Conservation (phyloP, 1,140 invertebrate species). For the Homalodisca vitripennis region DNA sequence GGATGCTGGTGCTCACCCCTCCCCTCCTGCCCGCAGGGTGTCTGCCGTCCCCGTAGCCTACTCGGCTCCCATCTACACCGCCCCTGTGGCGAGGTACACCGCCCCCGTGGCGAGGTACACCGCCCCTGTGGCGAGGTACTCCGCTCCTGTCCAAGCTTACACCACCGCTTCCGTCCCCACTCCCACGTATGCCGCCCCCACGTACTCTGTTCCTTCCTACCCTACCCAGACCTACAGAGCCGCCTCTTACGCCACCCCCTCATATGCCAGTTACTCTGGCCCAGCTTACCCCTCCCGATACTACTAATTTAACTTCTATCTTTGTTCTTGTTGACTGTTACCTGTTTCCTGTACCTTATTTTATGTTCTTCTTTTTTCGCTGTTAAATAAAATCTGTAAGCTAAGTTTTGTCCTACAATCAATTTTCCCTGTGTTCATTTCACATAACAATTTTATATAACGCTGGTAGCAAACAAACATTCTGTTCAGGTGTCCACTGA, state of each 20-base stretch:
- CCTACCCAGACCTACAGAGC: neutral
- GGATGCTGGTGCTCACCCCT: conserved; percentile 1
- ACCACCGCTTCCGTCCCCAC: too few species aligned
- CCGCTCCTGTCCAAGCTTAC: neutral
- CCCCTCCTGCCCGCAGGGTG: neutral
- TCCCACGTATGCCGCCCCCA: neutral
- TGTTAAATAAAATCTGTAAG: too few species aligned
- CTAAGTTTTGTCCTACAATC: too few species aligned
- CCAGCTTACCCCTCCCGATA: neutral
- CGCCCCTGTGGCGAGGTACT: neutral
- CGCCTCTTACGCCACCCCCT: neutral
- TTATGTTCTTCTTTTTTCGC: too few species aligned
- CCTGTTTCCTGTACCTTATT: too few species aligned
- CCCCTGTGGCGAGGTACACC: neutral
- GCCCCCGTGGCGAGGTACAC: neutral
- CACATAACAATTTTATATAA: too few species aligned
- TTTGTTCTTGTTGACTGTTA: too few species aligned
- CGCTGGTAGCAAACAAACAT: too few species aligned
- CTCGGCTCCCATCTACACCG: neutral
- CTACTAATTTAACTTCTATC: neutral
- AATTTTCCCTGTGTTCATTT: too few species aligned
- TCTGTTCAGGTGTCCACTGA: too few species aligned
- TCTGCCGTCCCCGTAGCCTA: neutral
- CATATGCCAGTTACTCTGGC: neutral
- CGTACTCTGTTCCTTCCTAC: neutral